A percentile compares a stretch with the other conserved stretches of the same genome.
These are phyloP conservation scores for Scytalopus superciliaris DNA, from an alignment of 2,113 vertebrate genomes.

Conservation along the genomic window DNA sequence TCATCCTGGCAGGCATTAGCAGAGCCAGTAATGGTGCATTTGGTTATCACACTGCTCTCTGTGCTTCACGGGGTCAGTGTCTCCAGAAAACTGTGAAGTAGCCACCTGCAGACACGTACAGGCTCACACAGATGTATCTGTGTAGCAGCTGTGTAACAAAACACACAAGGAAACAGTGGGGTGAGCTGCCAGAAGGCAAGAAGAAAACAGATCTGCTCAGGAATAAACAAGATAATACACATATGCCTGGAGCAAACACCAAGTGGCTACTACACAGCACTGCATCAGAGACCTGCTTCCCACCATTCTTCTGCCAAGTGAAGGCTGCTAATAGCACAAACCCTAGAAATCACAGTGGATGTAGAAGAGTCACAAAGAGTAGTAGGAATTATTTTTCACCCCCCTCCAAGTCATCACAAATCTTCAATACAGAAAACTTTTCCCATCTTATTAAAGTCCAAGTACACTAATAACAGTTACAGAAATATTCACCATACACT, in stretches of 20 bases:
- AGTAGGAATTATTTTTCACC: neutral
- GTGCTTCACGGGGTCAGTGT: fast-evolving
- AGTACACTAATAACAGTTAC: neutral
- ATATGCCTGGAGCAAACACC: neutral
- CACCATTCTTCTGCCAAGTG: neutral
- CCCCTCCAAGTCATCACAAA: neutral
- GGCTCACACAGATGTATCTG: neutral
- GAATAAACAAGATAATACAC: neutral
- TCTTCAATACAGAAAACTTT: neutral
- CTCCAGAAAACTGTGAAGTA: neutral
- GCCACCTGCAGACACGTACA: neutral
- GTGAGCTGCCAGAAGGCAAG: neutral
- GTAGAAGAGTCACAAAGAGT: neutral
- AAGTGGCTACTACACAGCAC: neutral
- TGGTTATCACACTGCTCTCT: neutral
- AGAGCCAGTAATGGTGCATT: neutral
- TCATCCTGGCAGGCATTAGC: neutral
- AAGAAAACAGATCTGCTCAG: neutral
- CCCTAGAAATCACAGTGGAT: neutral
- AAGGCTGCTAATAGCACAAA: neutral
- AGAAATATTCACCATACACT: neutral
- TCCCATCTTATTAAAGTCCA: neutral
- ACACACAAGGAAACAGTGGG: neutral
- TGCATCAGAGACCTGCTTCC: neutral
- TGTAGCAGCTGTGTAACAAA: neutral